A percentile compares a stretch with the other conserved stretches of the same genome.
Evolutionary conservation across 2,888 invertebrate genomes (phyloP).

Genomic region (Trilocha varians): DNA sequence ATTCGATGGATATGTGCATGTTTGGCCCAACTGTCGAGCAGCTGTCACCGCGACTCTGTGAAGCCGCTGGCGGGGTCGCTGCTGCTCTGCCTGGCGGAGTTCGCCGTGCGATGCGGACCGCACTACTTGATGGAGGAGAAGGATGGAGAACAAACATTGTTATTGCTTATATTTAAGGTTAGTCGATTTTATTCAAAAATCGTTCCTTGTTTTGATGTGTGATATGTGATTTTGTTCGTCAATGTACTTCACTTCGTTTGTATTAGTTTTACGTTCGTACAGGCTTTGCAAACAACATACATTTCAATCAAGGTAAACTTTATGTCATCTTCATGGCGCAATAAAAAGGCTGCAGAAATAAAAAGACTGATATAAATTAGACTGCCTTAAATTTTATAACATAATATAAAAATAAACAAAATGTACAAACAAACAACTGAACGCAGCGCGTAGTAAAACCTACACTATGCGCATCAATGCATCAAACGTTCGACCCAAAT

Average conservation of each 20-base stretch:
- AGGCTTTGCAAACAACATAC: too few species aligned
- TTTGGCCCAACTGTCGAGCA: conserved; percentile 60
- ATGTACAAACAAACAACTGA: conserved; percentile 11
- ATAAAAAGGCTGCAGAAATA: background rate
- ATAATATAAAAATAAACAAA: conserved; percentile 16
- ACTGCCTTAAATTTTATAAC: background rate
- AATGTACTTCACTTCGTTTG: too few species aligned
- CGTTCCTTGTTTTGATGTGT: too few species aligned
- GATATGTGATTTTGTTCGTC: too few species aligned
- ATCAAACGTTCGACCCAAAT: conserved; percentile 7
- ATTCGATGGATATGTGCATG: conserved; percentile 72
- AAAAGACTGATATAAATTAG: background rate
- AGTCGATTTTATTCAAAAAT: too few species aligned
- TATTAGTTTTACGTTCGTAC: too few species aligned
- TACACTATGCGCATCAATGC: conserved; percentile 22
- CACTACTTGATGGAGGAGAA: conserved; percentile 73
- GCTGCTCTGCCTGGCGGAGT: conserved; percentile 92
- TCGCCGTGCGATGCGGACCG: conserved; percentile 90
- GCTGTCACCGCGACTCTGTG: conserved; percentile 71
- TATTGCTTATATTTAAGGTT: conserved; percentile 84
- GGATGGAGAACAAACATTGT: conserved; percentile 57
- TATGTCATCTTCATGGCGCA: background rate
- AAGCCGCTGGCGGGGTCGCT: conserved; percentile 85
- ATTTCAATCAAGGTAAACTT: too few species aligned
- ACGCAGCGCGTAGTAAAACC: conserved; percentile 39